phyloP scores from a whole-genome alignment of 2,888 invertebrate species.

The Himalopsyche kuldschensis region DNA sequence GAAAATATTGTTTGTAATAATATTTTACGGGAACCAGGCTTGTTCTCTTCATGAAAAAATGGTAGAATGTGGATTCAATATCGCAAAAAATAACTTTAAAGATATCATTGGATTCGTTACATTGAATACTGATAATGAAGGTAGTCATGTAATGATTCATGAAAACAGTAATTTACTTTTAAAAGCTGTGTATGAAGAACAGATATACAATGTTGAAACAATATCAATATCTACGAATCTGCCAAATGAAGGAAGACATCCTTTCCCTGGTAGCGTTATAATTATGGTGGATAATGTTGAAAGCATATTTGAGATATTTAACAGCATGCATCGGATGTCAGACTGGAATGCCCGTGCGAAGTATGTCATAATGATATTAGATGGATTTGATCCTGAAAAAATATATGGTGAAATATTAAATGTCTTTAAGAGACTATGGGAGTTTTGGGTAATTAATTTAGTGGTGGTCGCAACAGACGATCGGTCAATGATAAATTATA shows the following conservation, averaged over 20 bases:
- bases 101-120: background rate
- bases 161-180: background rate
- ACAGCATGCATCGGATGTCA: background rate
- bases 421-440: background rate
- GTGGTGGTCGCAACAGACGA: background rate
- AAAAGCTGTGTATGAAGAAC: no score
- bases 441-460: background rate
- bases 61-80: background rate
- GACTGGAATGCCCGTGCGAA: background rate
- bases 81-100: background rate
- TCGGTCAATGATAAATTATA: background rate
- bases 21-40: no score
- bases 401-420: background rate
- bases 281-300: background rate
- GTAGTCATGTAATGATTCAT: background rate
- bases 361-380: background rate
- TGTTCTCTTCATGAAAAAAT: background rate
- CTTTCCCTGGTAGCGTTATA: background rate
- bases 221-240: no score
- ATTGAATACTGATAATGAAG: background rate
- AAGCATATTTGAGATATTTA: background rate
- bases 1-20: no score
- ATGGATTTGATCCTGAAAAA: background rate
- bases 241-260: no score
- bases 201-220: no score